Conservation (phyloP, 1,140 invertebrate genomes). For the Cydia fagiglandana region DNA sequence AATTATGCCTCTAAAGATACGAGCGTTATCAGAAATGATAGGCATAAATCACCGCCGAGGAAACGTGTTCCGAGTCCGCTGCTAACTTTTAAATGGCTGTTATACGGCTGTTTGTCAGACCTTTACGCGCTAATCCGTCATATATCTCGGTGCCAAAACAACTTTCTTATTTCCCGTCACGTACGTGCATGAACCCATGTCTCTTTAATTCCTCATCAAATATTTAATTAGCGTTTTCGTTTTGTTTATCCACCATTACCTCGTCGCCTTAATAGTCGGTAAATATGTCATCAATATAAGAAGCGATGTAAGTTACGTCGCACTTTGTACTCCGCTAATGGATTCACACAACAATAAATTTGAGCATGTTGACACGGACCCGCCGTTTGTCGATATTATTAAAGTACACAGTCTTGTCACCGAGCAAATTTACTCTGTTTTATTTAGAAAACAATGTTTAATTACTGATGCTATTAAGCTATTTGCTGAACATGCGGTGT, state of each 20-base stretch:
- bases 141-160: slow-evolving; percentile 63
- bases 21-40: slow-evolving; percentile 29
- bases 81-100: slow-evolving; percentile 44
- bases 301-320: slow-evolving; percentile 31
- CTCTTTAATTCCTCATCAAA: slow-evolving; percentile 48
- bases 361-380: slow-evolving; percentile 65
- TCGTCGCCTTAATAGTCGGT: slow-evolving; percentile 33
- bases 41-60: slow-evolving; percentile 36
- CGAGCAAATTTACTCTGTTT: slow-evolving; percentile 65
- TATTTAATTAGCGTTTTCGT: slow-evolving; percentile 38
- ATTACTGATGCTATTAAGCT: slow-evolving; percentile 61
- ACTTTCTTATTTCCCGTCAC: slow-evolving; percentile 49
- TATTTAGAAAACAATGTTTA: slow-evolving; percentile 72
- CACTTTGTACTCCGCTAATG: slow-evolving; percentile 58
- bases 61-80: slow-evolving; percentile 42
- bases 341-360: slow-evolving; percentile 68
- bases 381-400: slow-evolving; percentile 70
- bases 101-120: slow-evolving; percentile 51
- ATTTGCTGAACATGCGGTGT: slow-evolving; percentile 54
- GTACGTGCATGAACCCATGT: slow-evolving; percentile 37
- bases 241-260: slow-evolving; percentile 49
- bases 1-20: slow-evolving; percentile 31
- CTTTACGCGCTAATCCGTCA: slow-evolving; percentile 54
- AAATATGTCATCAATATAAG: slow-evolving; percentile 31
- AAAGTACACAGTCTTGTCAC: slow-evolving; percentile 63